These are phyloP conservation scores for Trinectes maculatus DNA, from an alignment of 2,113 vertebrate genomes.

Conservation along the genomic window DNA sequence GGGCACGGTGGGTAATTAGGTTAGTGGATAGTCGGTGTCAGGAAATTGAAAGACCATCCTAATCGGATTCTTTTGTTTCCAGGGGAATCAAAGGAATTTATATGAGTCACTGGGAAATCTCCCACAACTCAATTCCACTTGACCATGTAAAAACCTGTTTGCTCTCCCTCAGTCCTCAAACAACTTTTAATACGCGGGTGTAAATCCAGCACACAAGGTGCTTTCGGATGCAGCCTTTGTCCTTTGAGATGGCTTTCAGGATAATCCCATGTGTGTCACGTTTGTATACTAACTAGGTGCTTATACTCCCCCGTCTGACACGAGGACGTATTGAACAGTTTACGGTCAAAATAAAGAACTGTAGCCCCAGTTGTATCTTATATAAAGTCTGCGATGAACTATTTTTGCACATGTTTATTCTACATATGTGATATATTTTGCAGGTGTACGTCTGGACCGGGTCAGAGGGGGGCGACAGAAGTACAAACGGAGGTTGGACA, in stretches of 20 bases:
- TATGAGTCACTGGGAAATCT: conserved; percentile 83
- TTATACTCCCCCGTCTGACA: conserved; percentile 16
- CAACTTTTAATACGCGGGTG: conserved; percentile 56
- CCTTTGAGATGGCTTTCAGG: conserved; percentile 57
- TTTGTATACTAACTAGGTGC: conserved; percentile 57
- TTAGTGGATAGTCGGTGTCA: conserved; percentile 99
- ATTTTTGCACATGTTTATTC: background rate
- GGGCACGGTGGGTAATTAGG: conserved; percentile 96
- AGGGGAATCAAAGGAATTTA: conserved; percentile 88
- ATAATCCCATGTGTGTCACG: conserved; percentile 65
- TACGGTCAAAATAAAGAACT: background rate
- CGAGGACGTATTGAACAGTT: conserved; percentile 14
- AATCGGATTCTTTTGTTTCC: conserved; percentile 94
- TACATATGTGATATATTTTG: background rate
- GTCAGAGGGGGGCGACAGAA: conserved; percentile 97
- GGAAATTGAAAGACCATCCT: conserved; percentile 98
- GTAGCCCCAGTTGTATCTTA: background rate
- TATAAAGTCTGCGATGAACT: no score
- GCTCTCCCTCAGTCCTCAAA: conserved; percentile 70
- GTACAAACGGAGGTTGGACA: conserved; percentile 94
- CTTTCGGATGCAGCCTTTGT: conserved; percentile 37
- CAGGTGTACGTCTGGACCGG: conserved; percentile 96
- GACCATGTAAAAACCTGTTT: conserved; percentile 80
- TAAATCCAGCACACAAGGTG: conserved; percentile 54
- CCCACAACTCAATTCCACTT: conserved; percentile 75